Evolutionary conservation across 1,140 invertebrate species (phyloP).

Genomic region (Andricus grossulariae): DNA sequence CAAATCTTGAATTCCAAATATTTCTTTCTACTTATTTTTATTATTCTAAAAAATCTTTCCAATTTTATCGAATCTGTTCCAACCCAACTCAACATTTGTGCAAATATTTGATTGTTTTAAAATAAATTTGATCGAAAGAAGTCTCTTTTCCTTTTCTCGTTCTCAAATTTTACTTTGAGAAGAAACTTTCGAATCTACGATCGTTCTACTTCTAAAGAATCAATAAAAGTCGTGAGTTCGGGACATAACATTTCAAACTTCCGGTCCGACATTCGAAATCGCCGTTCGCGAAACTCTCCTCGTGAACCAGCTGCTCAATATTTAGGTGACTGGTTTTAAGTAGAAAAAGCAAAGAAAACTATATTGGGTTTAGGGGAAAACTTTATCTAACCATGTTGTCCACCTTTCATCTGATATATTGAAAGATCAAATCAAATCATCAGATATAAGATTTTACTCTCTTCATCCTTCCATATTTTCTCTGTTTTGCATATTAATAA

Average conservation of each 20-base stretch:
- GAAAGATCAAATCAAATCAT: too few species aligned
- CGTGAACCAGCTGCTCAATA: not conserved
- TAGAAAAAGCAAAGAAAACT: not conserved
- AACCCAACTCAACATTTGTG: too few species aligned
- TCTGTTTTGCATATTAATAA: too few species aligned
- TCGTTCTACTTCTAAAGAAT: not conserved
- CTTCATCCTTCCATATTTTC: too few species aligned
- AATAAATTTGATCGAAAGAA: not conserved
- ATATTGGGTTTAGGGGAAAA: not conserved
- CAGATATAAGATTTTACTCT: too few species aligned
- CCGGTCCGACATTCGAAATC: not conserved
- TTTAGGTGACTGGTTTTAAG: slow-evolving; percentile 2
- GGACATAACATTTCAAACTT: slow-evolving; percentile 11
- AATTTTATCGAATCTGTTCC: too few species aligned
- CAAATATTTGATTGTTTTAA: too few species aligned
- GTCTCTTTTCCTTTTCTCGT: not conserved
- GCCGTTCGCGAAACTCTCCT: not conserved
- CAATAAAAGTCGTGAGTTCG: not conserved
- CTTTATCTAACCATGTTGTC: not conserved
- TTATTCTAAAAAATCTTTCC: too few species aligned
- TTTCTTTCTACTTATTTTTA: too few species aligned
- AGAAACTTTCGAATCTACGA: not conserved
- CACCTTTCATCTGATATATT: not conserved
- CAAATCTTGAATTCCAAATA: too few species aligned
- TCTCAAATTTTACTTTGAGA: not conserved